Evolutionary conservation across 1,140 invertebrate species (phyloP), one percentile per base, ranked within the genome.

Genomic region (Scaptomyza montana): DNA sequence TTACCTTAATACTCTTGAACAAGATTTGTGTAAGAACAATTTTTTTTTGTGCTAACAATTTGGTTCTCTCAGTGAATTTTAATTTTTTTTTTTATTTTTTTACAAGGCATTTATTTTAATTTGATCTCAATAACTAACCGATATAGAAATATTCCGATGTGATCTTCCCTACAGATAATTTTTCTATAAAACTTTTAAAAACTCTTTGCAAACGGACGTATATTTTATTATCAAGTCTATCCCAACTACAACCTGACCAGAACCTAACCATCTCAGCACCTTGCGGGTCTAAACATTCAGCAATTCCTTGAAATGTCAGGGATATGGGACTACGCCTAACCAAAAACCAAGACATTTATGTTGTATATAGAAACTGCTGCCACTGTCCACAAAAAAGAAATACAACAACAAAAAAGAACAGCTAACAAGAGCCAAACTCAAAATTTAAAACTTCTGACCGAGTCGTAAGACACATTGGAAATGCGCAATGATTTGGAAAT

Each of bases 401-500:
- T 16, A 8, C 12, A 25, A 25, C 2, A 25, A 25, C 39, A 66
- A 71, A 57, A 57, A 54, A 36, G 33, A 36, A 36, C 33, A 36
- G 56, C 59, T 36, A 8, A 36, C 8, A 36, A 36, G 9, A 36
- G 33, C 28, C 16, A 60, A 53, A 61, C 57, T 54, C 78, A 63
- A 65, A 77, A 60, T 33, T 47, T 3, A 59, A 47, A 47, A 33
- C 5, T 59, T 45, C 43, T 59, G 43, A 47, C 56, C 56, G 50
- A 51, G 7, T n/a, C 71, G 28, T 13, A 36, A 9, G 7, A 36
- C 33, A 36, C 77, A 75, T 65, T 79, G 76, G 68, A 78, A 80
- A 81, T 78, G 85, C 77, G 85, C 89, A 90, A 79, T 85, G 89
- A 91, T 90, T 89, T 89, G 89, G 89, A 91, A 91, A 91, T 86